Base-by-base conservation (phyloP, 2,113 vertebrate species). In the Xiphorhynchus elegans region DNA sequence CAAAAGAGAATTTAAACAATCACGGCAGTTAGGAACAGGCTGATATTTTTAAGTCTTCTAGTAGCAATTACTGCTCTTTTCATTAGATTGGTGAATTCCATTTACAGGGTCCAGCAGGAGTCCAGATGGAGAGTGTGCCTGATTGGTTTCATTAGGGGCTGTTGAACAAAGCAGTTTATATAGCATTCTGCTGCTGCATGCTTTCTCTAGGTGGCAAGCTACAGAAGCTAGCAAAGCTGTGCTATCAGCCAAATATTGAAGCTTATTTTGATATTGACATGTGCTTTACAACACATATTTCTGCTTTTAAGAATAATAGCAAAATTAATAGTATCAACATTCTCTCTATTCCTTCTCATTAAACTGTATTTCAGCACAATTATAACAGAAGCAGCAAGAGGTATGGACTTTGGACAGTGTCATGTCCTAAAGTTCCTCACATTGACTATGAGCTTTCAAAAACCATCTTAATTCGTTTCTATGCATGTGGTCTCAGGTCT, bases 391-490 rank as follows among this genome's bases (percentile, higher is more conserved):
- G 28, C 6, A 62, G 18, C 10, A 39, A 37, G 25, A 29, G 26
- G 26, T 53, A 39, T 1, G 4, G 58, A 47, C 23, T 84, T 74
- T 33, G 12, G 18, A 37, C 17, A 42, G 21, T 56, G 17, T 28
- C 15, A 68, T 64, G 7, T 64, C 31, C 50, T 70, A 4, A 42
- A 17, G 9, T 33, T 55, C 84, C 49, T 66, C 47, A 11, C 7
- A 15, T 31, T 70, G 40, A 21, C 14, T 28, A 5, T 17, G 7
- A 55, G 7, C 17, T 83, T 40, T 40, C n/a, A 56, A 77, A 72
- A 56, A 56, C 1, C 4, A 7, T 1, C 0, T 10, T 28, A 42
- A 11, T 8, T 29, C 2, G 11, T 33, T 83, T 73, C 35, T 37
- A 33, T 24, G 74, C 6, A 47, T 33, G 24, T 64, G 10, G 1